These are phyloP conservation scores for Lagria hirta DNA, from an alignment of 2,888 invertebrate genomes.

Conservation along the genomic window DNA sequence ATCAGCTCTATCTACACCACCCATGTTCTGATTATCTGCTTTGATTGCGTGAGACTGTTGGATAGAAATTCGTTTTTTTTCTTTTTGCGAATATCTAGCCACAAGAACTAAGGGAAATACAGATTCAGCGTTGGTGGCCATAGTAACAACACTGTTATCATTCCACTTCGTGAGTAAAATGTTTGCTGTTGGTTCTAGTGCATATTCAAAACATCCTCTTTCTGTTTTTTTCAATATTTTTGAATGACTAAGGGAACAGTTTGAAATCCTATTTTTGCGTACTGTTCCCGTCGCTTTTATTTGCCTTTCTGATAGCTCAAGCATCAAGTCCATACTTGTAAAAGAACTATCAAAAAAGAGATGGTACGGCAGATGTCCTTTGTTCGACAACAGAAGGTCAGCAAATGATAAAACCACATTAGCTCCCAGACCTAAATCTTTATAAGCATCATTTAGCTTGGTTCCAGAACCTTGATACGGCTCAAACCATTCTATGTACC, in stretches of 20 bases:
- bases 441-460: neutral
- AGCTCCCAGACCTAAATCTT: neutral
- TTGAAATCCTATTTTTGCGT: neutral
- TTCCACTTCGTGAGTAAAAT: neutral
- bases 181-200: neutral
- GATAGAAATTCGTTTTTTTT: too few relatives aligned
- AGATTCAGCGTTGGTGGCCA: constrained; percentile 1
- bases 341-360: constrained; percentile 1
- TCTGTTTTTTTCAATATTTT: too few relatives aligned
- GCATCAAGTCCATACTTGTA: neutral
- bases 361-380: neutral
- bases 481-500: constrained; percentile 1
- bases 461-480: neutral
- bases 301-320: neutral
- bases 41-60: too few relatives aligned
- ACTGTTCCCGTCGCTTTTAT: neutral
- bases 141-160: neutral
- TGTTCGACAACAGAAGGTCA: neutral
- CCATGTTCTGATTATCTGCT: too few relatives aligned
- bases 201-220: neutral
- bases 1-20: too few relatives aligned
- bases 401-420: neutral
- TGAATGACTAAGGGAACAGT: too few relatives aligned
- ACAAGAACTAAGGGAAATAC: too few relatives aligned
- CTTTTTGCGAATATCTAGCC: too few relatives aligned